Evolutionary conservation across 2,113 vertebrate genomes (phyloP).

Genomic region (Pogona vitticeps): DNA sequence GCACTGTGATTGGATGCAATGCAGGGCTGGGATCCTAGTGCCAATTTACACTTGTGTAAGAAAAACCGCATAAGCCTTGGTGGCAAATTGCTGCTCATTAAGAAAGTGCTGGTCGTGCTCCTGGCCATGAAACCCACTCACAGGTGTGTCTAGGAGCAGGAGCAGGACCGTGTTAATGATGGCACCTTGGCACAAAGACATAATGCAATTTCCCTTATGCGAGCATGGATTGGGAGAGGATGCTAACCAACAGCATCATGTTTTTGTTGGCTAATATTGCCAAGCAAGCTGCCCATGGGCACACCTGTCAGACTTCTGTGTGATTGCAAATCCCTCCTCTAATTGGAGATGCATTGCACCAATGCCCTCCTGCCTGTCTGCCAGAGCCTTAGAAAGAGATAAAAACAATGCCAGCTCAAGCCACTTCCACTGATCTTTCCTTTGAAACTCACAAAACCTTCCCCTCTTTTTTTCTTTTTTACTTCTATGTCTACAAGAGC

Average conservation of each 20-base stretch:
- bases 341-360: too few species aligned
- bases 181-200: too few species aligned
- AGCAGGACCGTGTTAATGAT: too few species aligned
- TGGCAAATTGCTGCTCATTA: too few species aligned
- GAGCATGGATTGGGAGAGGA: neutral
- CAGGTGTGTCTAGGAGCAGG: too few species aligned
- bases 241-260: neutral
- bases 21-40: too few species aligned
- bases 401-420: neutral
- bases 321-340: neutral
- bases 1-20: too few species aligned
- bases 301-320: rapidly evolving
- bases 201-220: too few species aligned
- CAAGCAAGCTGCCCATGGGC: neutral
- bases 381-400: neutral
- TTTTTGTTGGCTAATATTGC: neutral
- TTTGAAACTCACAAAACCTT: neutral
- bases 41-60: too few species aligned
- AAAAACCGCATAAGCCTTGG: too few species aligned
- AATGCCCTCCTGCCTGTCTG: neutral
- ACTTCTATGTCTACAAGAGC: neutral
- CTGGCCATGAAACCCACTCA: too few species aligned
- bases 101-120: too few species aligned
- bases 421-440: neutral
- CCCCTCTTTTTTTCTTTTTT: neutral